A percentile compares a stretch with the other conserved stretches of the same genome.
phyloP scores from a whole-genome alignment of 1,140 invertebrate genomes.

The Lepidurus couesii region DNA sequence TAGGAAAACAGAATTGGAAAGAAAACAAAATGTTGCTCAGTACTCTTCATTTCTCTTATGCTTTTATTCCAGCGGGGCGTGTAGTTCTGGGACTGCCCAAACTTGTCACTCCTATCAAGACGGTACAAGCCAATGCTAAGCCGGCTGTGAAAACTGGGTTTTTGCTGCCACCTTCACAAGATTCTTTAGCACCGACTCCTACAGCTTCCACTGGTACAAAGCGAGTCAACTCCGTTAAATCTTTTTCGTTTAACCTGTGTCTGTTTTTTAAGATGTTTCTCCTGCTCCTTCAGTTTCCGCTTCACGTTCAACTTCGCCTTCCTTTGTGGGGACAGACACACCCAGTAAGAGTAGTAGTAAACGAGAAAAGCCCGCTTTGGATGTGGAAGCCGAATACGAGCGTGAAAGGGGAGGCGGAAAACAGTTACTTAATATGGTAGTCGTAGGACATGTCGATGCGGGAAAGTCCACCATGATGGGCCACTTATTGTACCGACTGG shows the following conservation, averaged over 20 bases:
- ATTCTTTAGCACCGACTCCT: neutral
- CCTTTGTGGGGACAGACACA: slow-evolving; percentile 50
- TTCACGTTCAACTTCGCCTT: slow-evolving; percentile 29
- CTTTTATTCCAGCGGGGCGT: slow-evolving; percentile 28
- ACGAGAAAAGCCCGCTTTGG: slow-evolving; percentile 58
- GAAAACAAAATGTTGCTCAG: neutral
- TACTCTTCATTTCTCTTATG: slow-evolving; percentile 29
- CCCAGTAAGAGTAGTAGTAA: slow-evolving; percentile 62
- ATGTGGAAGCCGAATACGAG: slow-evolving; percentile 55
- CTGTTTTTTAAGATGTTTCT: neutral
- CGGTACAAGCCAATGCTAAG: slow-evolving; percentile 21
- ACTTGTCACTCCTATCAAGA: slow-evolving; percentile 15
- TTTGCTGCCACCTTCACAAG: slow-evolving; percentile 15
- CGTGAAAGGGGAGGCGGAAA: slow-evolving; percentile 67
- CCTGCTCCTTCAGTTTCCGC: neutral
- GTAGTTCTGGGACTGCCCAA: slow-evolving; percentile 20
- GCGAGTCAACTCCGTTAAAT: neutral
- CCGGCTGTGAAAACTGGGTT: slow-evolving; percentile 26
- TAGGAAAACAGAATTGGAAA: neutral
- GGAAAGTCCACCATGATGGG: slow-evolving; percentile 98
- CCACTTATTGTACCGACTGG: slow-evolving; percentile 79
- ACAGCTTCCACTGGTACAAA: neutral
- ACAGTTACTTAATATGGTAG: slow-evolving; percentile 85
- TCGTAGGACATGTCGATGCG: slow-evolving; percentile 98
- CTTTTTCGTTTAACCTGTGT: neutral